Conservation (phyloP, 2,797 vertebrate species). For the Lateolabrax maculatus region DNA sequence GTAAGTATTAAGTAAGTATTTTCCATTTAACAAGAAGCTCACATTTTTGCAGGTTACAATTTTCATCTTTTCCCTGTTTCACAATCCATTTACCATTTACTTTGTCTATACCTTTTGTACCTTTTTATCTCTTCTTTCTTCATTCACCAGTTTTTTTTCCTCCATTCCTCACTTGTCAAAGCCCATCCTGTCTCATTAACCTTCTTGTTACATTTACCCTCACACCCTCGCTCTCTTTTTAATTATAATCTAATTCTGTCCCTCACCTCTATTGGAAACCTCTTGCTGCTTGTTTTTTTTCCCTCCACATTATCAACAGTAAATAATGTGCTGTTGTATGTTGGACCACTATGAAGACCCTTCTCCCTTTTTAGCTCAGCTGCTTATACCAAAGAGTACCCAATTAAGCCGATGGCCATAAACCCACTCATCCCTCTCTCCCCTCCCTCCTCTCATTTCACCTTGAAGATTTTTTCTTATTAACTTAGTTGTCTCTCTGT, state of each 20-base stretch:
- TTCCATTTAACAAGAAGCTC: neutral
- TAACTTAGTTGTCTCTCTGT: neutral
- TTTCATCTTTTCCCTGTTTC: too few relatives aligned
- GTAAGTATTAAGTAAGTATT: too few relatives aligned
- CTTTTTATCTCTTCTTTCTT: neutral
- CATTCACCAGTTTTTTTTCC: neutral
- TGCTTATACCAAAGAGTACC: conserved; percentile 2
- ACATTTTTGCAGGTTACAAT: neutral
- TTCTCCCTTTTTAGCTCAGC: neutral
- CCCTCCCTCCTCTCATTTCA: neutral
- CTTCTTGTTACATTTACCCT: neutral
- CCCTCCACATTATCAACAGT: neutral
- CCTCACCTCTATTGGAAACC: neutral
- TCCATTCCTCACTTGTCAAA: neutral
- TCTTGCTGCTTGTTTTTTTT: neutral
- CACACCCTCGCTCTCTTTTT: neutral
- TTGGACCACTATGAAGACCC: neutral
- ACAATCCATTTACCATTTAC: neutral
- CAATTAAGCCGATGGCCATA: conserved; percentile 1
- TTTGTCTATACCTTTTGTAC: neutral
- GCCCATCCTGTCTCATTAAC: conserved; percentile 2
- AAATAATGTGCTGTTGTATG: neutral
- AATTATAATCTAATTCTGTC: neutral
- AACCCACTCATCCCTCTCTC: conserved; percentile 11
- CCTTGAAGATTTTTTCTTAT: neutral